Conservation (phyloP, 2,797 vertebrate genomes). For the Carduelis carduelis region DNA sequence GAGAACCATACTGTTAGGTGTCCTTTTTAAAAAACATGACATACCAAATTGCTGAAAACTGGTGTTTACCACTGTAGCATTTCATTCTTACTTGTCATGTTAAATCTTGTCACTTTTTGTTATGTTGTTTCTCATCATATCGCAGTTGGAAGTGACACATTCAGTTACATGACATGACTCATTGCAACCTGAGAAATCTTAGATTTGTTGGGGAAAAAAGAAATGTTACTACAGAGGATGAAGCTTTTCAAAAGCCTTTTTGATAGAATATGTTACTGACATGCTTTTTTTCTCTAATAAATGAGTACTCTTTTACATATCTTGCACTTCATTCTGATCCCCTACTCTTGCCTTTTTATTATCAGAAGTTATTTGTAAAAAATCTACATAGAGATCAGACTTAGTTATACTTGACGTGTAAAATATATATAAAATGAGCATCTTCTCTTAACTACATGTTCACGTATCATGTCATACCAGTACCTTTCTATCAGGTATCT, state of each 20-base stretch:
- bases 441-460: neutral
- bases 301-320: neutral
- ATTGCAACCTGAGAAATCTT: slow-evolving; percentile 41
- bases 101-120: slow-evolving; percentile 56
- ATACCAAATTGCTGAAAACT: slow-evolving; percentile 50
- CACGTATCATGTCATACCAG: neutral
- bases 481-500: neutral
- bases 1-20: slow-evolving; percentile 30
- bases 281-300: neutral
- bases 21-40: slow-evolving; percentile 57
- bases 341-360: neutral
- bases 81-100: slow-evolving; percentile 53
- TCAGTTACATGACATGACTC: slow-evolving; percentile 50
- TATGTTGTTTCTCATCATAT: slow-evolving; percentile 50
- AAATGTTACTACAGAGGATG: neutral
- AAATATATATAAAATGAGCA: neutral
- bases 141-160: slow-evolving; percentile 38
- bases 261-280: neutral
- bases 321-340: neutral
- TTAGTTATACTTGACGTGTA: neutral
- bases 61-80: slow-evolving; percentile 15
- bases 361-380: neutral
- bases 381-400: neutral
- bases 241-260: neutral
- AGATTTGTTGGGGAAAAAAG: slow-evolving; percentile 31